Evolutionary conservation across 2,113 vertebrate genomes (phyloP).

Genomic region (Nerophis lumbriciformis): DNA sequence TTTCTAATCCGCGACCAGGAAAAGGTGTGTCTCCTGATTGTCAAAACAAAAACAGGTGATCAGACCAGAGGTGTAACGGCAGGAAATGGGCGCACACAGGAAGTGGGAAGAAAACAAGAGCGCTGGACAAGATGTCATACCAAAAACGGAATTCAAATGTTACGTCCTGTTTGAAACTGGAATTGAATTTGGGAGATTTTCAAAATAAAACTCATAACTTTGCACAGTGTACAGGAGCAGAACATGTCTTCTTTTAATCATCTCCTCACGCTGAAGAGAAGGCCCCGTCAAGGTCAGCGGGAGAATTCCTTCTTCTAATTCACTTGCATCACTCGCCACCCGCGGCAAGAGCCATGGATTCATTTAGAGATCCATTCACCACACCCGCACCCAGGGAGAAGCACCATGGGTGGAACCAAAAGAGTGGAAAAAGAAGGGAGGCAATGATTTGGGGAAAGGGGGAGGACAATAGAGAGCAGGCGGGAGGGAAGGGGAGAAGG

Average conservation of each 20-base stretch:
- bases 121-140: too few relatives aligned
- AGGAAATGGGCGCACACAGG: too few relatives aligned
- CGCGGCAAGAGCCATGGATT: conserved; percentile 57
- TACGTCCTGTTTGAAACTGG: too few relatives aligned
- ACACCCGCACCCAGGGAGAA: conserved; percentile 23
- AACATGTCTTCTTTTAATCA: conserved; percentile 47
- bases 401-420: conserved; percentile 23
- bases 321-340: conserved; percentile 31
- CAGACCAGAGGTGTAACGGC: too few relatives aligned
- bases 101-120: too few relatives aligned
- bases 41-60: too few relatives aligned
- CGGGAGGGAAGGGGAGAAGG: background rate
- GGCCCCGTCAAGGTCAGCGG: conserved; percentile 57
- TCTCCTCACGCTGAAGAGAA: conserved; percentile 40
- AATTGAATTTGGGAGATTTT: too few relatives aligned
- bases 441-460: conserved; percentile 26
- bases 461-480: background rate
- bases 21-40: too few relatives aligned
- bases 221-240: conserved; percentile 8
- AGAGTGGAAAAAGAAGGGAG: conserved; percentile 5
- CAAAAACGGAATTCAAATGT: too few relatives aligned
- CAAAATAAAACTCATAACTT: too few relatives aligned
- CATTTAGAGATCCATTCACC: conserved; percentile 65
- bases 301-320: conserved; percentile 59
- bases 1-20: too few relatives aligned